Percentiles rank a stretch among this genome's conserved stretches.
These are phyloP conservation scores for Melanotaenia trifasciata DNA, from an alignment of 2,797 vertebrate species.

Conservation along the genomic window DNA sequence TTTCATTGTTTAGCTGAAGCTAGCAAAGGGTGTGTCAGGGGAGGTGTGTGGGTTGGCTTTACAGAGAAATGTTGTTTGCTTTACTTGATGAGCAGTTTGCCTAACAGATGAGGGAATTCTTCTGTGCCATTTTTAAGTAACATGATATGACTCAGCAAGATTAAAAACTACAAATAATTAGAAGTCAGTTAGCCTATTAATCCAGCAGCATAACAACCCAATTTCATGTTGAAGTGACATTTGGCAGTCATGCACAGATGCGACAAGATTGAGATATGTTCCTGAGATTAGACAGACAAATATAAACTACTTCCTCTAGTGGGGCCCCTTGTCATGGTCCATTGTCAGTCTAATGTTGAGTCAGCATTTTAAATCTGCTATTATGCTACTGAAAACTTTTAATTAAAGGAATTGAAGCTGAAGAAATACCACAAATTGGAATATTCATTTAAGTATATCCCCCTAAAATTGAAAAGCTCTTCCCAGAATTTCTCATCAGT, in stretches of 20 bases:
- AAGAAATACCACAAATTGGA: slow-evolving; percentile 9
- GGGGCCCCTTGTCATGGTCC: not conserved
- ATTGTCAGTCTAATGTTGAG: not conserved
- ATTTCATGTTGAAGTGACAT: slow-evolving; percentile 23
- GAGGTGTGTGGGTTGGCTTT: slow-evolving; percentile 36
- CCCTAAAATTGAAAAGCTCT: not conserved
- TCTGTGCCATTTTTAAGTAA: slow-evolving; percentile 23
- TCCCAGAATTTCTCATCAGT: not conserved
- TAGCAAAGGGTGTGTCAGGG: not conserved
- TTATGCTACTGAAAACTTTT: not conserved
- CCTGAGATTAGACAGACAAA: not conserved
- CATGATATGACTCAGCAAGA: slow-evolving; percentile 54
- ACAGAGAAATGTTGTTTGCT: slow-evolving; percentile 20
- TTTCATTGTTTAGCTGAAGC: not conserved
- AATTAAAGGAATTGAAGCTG: not conserved
- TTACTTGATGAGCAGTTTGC: slow-evolving; percentile 10
- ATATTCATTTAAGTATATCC: slow-evolving; percentile 6
- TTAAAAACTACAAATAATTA: slow-evolving; percentile 28
- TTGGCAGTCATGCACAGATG: slow-evolving; percentile 1
- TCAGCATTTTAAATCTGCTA: not conserved
- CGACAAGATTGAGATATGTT: not conserved
- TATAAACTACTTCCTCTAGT: not conserved
- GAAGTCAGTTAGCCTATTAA: slow-evolving; percentile 7
- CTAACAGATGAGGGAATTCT: slow-evolving; percentile 32
- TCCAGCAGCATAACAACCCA: slow-evolving; percentile 18